Evolutionary conservation across 2,797 vertebrate species (phyloP), one percentile per base, ranked within the genome.

Genomic region (Leucoraja ocellata): DNA sequence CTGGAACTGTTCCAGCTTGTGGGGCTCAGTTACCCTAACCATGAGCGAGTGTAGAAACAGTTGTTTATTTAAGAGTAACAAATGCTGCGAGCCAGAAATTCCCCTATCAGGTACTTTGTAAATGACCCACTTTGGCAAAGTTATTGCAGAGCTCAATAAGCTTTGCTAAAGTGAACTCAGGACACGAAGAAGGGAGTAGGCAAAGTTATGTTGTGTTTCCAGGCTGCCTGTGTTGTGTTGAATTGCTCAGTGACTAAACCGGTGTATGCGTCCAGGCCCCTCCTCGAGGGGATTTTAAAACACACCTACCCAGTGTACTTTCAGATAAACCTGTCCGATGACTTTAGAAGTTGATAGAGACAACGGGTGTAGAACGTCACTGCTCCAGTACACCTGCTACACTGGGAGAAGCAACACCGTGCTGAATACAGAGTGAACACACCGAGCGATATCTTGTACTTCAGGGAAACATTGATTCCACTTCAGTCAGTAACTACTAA

Each of bases 271-370:
- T 76, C 23, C 90, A 92, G 39, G 71, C 90, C 23, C 90, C 90
- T 92, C 90, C 90, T 71, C 16, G 90, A 76, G 90, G 25, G 71
- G 71, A 46, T 76, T 76, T 46, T 18, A 74, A 54, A 92, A 74
- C 90, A 92, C 90, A 76, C 90, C 65, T 25, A 92, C 25, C 68
- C 32, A 71, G 6, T 39, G 14, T 8, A 16, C 32, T 74, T 54
- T 58, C 36, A 76, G 90, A 76, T 76, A 92, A 92, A 92, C 90
- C 90, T 92, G 90, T 76, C 71, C 10, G 90, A 76, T 92, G 73
- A 76, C 90, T 92, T 73, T 74, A 5, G 68, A 65, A 83, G 36
- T 58, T 25, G 46, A 0, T 84, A 54, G 21, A 92, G 39, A 28
- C 14, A 65, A 8, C 71, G 54, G 71, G 39, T 13, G 71, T n/a